Base-by-base conservation (phyloP, 2,888 invertebrate genomes). In the Anticlea derivata region DNA sequence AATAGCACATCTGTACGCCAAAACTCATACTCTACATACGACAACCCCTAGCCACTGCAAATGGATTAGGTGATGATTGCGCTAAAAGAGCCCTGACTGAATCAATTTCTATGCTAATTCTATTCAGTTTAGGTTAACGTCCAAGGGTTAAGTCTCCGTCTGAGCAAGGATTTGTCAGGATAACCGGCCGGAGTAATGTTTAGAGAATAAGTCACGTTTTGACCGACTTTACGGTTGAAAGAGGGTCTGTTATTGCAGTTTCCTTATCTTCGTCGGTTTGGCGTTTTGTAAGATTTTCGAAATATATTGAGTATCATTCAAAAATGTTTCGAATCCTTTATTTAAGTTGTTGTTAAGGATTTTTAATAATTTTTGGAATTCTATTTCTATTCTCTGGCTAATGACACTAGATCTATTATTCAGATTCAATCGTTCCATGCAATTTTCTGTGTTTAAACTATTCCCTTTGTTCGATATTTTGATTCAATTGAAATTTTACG, bases 91-190 rank as follows among this genome's bases (percentile, higher is more conserved):
- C 67, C 60, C 66, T 68, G 71, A 68, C 73, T 63, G 73, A 73
- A 75, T 74, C 81, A 70, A 81, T 83, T 80, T 78, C 78, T 78
- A 83, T 82, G 82, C 75, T 70, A 82, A 83, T 83, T 75, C 76
- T 75, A 77, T 82, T 78, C 74, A 73, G 72, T 75, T 81, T 77
- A 79, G 78, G 73, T 73, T 69, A 73, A 74, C 68, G 70, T 67
- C 60, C 64, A 51, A 58, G 59, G 61, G 55, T 58, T 58, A 44
- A 53, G 48, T 22, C 44, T 48, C 31, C 31, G 41, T 40, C 38
- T 52, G 51, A 33, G 47, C 39, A 33, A 48, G 53, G 53, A 53
- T 53, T 53, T 53, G 53, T 53, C 53, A 48, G 53, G 53, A 53
- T 53, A 53, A 53, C 53, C 48, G 22, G 34, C 38, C 17, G 13